Evolutionary conservation across 2,888 invertebrate species (phyloP), one percentile per base, ranked within the genome.

Genomic region (Electrophaes corylata): DNA sequence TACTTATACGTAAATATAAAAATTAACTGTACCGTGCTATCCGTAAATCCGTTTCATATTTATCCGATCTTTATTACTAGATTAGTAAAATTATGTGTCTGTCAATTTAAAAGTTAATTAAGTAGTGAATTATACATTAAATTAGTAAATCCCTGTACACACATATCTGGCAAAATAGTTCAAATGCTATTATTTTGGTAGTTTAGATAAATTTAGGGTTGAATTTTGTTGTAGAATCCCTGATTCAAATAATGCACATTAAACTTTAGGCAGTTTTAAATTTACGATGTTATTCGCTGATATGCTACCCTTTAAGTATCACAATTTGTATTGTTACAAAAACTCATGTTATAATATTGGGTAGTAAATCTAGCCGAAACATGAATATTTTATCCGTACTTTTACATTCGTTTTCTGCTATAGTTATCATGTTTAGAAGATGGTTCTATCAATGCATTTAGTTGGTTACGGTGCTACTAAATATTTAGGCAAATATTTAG

Each of bases 51-150:
- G 43, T 20, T 18, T 0, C 29, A 40, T 44, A 12, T 35, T 45
- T 37, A 60, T 39, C 37, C 16, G 39, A 50, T 45, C 35, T 49
- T 56, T 50, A 33, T 37, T 29, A 29, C 35, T 8, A 51, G 62
- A 62, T 60, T 67, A 66, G 60, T 43, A 51, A 65, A 67, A 64
- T 63, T 65, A 65, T 65, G 71, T 77, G 70, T 76, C 71, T 70
- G 80, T 82, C 81, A 80, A 81, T 81, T 82, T 79, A 62, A 72
- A 59, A 43, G 72, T 76, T 76, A 80, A 74, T 80, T 76, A 79
- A 67, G 58, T 51, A 62, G 66, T 60, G 60, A 67, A 55, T 59
- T 58, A 58, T 57, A 53, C 60, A 54, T 67, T 51, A 55, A 37
- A 62, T 64, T 66, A 64, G 57, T 43, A 52, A 54, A 62, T 54